Evolutionary conservation across 2,888 invertebrate species (phyloP).

Genomic region (Dimorphilus gyrociliatus): DNA sequence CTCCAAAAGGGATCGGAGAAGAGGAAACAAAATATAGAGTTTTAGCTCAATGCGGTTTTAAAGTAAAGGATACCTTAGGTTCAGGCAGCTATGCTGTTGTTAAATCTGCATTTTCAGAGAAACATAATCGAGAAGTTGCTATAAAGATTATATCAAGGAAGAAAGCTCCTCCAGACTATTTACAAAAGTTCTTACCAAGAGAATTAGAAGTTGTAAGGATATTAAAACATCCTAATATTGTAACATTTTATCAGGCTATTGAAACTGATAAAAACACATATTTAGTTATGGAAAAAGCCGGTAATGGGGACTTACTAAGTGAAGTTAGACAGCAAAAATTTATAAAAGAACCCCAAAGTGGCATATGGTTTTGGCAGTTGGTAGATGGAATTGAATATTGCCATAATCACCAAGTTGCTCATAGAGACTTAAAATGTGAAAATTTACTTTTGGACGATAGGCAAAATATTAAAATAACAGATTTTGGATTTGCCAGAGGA

Average conservation of each 20-base stretch:
- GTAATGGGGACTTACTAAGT: slow-evolving; percentile 23
- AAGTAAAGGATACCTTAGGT: slow-evolving; percentile 22
- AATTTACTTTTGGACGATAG: slow-evolving; percentile 21
- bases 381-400: slow-evolving; percentile 22
- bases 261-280: slow-evolving; percentile 30
- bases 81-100: slow-evolving; percentile 31
- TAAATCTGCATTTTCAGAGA: slow-evolving; percentile 21
- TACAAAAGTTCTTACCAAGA: slow-evolving; percentile 28
- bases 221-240: slow-evolving; percentile 21
- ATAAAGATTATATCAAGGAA: slow-evolving; percentile 31
- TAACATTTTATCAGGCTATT: slow-evolving; percentile 20
- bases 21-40: no score
- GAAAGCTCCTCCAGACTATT: slow-evolving; percentile 23
- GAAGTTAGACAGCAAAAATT: slow-evolving; percentile 13
- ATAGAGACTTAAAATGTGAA: slow-evolving; percentile 34
- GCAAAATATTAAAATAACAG: slow-evolving; percentile 17
- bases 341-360: slow-evolving; percentile 18
- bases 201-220: slow-evolving; percentile 27
- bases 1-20: no score
- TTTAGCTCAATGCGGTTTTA: no score
- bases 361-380: slow-evolving; percentile 22
- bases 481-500: slow-evolving; percentile 28
- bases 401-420: slow-evolving; percentile 24
- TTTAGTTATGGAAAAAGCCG: slow-evolving; percentile 27
- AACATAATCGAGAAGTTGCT: slow-evolving; percentile 23